Evolutionary conservation across 92 coral and sea anemone species (phyloP), one percentile per base, ranked within the genome.

Genomic region (Zoanthus gigantus): DNA sequence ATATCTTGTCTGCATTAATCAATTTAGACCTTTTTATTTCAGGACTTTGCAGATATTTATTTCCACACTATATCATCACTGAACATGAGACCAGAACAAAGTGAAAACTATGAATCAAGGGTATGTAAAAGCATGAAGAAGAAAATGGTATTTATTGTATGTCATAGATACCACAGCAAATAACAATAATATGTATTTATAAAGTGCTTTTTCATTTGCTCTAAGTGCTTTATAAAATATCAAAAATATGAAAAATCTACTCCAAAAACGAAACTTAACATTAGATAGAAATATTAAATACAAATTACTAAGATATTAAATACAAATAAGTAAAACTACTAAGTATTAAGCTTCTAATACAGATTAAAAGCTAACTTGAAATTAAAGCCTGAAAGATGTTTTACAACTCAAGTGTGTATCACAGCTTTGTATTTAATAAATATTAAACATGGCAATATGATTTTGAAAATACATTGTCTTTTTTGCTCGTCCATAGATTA

Each of bases 11-110:
- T 67, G 72, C 72, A 67, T 29, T 18, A 5, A 67, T 65, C 37
- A 29, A 67, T 67, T 67, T 18, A 18, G 37, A 4, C 32, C 42
- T 67, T 67, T 87, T 65, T 32, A 82, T 87, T 47, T 17, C 50
- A 90, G 93, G 90, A 90, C 88, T 90, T 90, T 82, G 60, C 65
- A 50, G 72, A 90, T 14, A 80, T 90, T 6, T 90, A 90, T 77
- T 90, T 90, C 77, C 53, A 86, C 10, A 53, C 53, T 13, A 42
- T 87, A 7, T 87, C 90, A 17, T 79, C 72, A 17, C 13, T 77
- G 17, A 65, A n/a, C 63, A 57, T 57, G 63, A 61, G 66, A 46
- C 80, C 87, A 78, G 79, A 87, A 72, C 81, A 48, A n/a, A 63
- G 71, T 74, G 88, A 80, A 32, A 74, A 76, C 54, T 80, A 17